These are phyloP conservation scores for Brachyhypopomus gauderio DNA, from an alignment of 2,113 vertebrate species.

Conservation along the genomic window DNA sequence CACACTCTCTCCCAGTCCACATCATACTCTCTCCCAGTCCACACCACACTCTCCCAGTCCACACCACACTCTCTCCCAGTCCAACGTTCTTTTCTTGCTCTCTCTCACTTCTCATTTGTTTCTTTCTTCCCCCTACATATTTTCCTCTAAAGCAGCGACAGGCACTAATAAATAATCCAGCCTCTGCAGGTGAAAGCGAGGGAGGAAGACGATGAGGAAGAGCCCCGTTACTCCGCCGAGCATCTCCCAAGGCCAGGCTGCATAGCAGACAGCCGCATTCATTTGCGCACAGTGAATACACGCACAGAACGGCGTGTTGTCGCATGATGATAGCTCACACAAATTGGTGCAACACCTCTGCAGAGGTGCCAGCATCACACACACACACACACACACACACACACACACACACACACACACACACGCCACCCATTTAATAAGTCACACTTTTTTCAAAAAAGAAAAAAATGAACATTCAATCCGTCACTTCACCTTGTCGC, in stretches of 20 bases:
- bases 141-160: constrained; percentile 22
- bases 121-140: constrained; percentile 23
- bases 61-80: background rate
- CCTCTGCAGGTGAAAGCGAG: constrained; percentile 4
- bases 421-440: background rate
- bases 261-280: background rate
- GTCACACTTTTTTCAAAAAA: background rate
- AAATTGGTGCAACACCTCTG: background rate
- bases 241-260: background rate
- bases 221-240: constrained; percentile 1
- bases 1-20: no score
- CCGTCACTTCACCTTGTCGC: background rate
- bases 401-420: no score
- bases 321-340: background rate
- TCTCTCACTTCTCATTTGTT: constrained; percentile 12
- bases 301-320: background rate
- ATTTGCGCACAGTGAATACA: background rate
- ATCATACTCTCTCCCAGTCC: no score
- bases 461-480: background rate
- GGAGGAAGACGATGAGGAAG: constrained; percentile 10
- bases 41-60: background rate
- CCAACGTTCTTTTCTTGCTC: background rate
- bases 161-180: constrained; percentile 21
- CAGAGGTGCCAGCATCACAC: background rate
- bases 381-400: constrained; percentile 6